Conservation (phyloP, 2,797 vertebrate genomes). For the Mormyrops attenuatus region DNA sequence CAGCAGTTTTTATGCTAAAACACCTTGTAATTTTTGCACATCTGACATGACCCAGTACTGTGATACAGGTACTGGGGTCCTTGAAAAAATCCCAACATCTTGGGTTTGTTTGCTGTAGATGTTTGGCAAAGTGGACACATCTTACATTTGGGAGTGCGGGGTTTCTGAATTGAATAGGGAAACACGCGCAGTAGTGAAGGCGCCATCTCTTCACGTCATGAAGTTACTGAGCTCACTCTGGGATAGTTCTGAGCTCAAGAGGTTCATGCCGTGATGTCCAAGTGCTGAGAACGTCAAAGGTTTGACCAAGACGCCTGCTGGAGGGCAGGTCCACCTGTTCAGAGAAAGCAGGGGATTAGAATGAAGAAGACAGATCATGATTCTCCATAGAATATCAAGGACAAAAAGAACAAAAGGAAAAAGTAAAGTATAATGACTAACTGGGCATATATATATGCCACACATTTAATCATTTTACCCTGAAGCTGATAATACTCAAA, state of each 20-base stretch:
- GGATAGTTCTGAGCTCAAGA: not conserved
- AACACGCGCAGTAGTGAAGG: not conserved
- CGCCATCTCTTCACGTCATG: not conserved
- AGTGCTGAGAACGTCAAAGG: constrained; percentile 5
- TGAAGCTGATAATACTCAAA: not conserved
- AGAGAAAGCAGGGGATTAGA: constrained; percentile 1
- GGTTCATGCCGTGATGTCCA: not conserved
- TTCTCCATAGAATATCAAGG: constrained; percentile 45
- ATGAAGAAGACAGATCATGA: constrained; percentile 23
- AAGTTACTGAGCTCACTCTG: not conserved
- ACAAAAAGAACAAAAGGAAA: constrained; percentile 16
- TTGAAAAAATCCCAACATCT: not conserved
- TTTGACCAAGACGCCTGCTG: constrained; percentile 23
- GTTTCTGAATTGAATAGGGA: not conserved
- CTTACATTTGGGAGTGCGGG: not conserved
- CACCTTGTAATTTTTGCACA: not conserved
- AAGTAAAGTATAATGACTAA: not conserved
- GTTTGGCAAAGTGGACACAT: not conserved
- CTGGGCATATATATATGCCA: not conserved
- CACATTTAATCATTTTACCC: not conserved
- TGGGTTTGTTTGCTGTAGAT: not conserved
- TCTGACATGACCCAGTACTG: not conserved
- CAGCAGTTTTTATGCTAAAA: not conserved
- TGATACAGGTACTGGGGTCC: not conserved
- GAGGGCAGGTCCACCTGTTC: constrained; percentile 24